Percentiles rank a stretch among this genome's conserved stretches.
Conservation (phyloP, 2,797 vertebrate species). For the Phataginus tetradactyla region DNA sequence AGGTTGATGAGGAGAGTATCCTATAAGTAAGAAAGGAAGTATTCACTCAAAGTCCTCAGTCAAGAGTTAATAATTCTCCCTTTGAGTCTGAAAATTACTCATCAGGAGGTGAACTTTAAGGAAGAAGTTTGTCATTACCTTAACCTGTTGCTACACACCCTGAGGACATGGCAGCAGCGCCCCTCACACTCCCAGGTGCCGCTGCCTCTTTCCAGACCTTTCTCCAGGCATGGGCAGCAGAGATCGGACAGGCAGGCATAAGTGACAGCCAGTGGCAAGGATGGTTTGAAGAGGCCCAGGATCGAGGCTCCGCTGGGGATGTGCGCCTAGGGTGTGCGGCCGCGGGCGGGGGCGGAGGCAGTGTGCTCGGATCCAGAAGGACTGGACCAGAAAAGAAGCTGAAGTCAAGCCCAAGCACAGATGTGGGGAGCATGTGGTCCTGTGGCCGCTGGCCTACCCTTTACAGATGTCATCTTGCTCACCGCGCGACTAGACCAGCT, state of each 20-base stretch:
- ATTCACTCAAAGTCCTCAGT: neutral
- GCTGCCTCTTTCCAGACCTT: neutral
- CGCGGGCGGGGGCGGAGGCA: neutral
- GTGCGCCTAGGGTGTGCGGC: accelerated
- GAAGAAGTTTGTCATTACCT: neutral
- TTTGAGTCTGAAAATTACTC: neutral
- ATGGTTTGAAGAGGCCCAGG: neutral
- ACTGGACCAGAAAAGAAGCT: neutral
- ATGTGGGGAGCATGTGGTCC: neutral
- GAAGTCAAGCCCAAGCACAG: neutral
- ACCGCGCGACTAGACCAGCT: neutral
- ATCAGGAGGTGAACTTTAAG: neutral
- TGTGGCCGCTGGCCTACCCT: neutral
- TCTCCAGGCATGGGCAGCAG: neutral
- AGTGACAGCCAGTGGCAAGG: neutral
- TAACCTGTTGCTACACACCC: neutral
- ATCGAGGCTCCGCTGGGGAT: neutral
- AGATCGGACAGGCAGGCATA: neutral
- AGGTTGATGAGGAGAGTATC: neutral
- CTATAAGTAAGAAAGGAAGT: neutral
- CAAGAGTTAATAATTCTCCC: neutral
- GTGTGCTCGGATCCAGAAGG: neutral
- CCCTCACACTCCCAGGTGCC: accelerated
- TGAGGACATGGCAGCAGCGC: neutral
- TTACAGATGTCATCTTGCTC: neutral